Base-by-base conservation (phyloP, 2,797 vertebrate genomes). In the Lithobates pipiens region DNA sequence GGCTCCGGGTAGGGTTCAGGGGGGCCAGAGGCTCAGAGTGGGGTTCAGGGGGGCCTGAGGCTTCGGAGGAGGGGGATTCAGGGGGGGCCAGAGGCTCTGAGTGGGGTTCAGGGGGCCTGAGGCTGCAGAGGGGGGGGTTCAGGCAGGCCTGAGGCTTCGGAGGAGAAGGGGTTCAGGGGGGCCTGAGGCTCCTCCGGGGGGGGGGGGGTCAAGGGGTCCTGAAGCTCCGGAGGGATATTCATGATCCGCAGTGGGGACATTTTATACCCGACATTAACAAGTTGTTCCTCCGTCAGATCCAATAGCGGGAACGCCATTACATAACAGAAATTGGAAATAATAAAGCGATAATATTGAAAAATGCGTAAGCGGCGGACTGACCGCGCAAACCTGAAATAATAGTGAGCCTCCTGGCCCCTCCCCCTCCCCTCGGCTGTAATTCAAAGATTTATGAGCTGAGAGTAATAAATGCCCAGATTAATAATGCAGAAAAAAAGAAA, bases 161-260 rank as follows among this genome's bases (percentile, higher is more conserved):
- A 44, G 27, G 82, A 8, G 90, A n/a, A n/a, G 29, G 29, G 90
- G 75, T 80, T 86, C 11, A 46, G 15, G 13, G 13, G 16, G 50
- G 50, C 29, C 29, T 2, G 29, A 29, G 29, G 29, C 29, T 29
- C 29, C 29, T 1, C 29, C 1, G 29, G 44, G 27, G 82, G 23
- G 82, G 23, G 2, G 29, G 29, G 29, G 29, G 29, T 29, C 29
- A 29, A 44, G 16, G 11, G 16, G 44, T 15, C 61, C 44, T 10
- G 10, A 74, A 8, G 15, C 68, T 71, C 36, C 23, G 68, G 70
- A 68, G 10, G 11, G 42, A 57, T 32, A 54, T 18, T 0, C 1
- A 54, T 18, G 50, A 54, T 4, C 16, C 13, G 50, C 50, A 0
- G 16, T 3, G 16, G 21, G 34, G 34, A 57, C 68, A 46, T 72